phyloP scores from a whole-genome alignment of 2,113 vertebrate genomes.

The Microcebus jonahi region DNA sequence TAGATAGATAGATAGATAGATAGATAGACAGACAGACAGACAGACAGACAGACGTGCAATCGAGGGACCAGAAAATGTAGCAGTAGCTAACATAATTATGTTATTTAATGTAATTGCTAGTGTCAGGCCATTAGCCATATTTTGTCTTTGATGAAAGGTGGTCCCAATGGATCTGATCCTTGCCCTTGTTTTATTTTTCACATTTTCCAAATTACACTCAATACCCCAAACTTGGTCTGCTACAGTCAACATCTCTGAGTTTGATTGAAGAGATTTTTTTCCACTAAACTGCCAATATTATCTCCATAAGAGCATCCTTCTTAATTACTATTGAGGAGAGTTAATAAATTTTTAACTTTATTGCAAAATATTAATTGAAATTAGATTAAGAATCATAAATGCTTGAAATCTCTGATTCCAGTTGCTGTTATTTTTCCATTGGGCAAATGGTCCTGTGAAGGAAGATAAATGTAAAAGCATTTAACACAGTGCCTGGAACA shows the following conservation, averaged over 20 bases:
- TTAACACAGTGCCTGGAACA: background rate
- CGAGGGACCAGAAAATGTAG: background rate
- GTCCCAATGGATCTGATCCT: background rate
- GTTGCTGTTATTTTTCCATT: conserved; percentile 20
- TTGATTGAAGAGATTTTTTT: background rate
- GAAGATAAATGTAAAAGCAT: background rate
- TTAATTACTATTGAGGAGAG: background rate
- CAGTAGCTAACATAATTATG: background rate
- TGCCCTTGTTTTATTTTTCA: background rate
- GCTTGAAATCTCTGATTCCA: background rate
- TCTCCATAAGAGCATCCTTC: background rate
- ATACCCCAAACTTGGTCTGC: background rate
- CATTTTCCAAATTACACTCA: background rate
- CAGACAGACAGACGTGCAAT: background rate
- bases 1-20: background rate
- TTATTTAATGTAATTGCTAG: background rate
- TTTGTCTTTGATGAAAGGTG: conserved; percentile 10
- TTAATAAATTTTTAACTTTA: background rate
- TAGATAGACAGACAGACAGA: background rate
- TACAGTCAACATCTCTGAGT: background rate
- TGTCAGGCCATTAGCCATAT: background rate
- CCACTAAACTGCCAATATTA: background rate
- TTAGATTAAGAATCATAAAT: conserved; percentile 15
- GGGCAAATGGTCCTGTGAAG: background rate
- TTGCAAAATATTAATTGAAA: conserved; percentile 12